Evolutionary conservation across 2,797 vertebrate species (phyloP).

Genomic region (Gymnoscopelus braueri): DNA sequence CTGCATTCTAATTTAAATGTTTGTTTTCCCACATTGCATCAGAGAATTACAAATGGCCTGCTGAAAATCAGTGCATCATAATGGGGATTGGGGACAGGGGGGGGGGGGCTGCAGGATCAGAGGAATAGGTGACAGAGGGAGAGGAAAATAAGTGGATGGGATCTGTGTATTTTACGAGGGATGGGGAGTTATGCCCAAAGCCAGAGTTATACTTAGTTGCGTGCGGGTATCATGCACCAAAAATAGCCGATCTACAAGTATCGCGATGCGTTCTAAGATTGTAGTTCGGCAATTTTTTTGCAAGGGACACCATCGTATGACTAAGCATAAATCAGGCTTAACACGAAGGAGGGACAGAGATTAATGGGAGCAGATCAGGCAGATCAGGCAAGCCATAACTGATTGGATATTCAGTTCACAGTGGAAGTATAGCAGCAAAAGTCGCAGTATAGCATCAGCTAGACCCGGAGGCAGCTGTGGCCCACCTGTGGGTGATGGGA

Average conservation of each 20-base stretch:
- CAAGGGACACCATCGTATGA: too few relatives aligned
- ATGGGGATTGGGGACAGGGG: background rate
- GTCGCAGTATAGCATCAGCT: background rate
- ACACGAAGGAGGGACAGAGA: conserved; percentile 7
- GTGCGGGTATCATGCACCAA: too few relatives aligned
- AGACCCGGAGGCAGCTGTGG: conserved; percentile 23
- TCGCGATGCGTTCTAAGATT: too few relatives aligned
- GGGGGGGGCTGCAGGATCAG: conserved; percentile 10
- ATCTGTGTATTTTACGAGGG: conserved; percentile 10
- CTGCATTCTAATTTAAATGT: conserved; percentile 65
- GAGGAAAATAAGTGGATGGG: conserved; percentile 7
- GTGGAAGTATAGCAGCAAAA: conserved; percentile 49
- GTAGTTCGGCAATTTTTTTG: too few relatives aligned
- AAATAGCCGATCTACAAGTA: too few relatives aligned
- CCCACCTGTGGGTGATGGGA: conserved; percentile 55
- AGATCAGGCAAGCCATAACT: conserved; percentile 23
- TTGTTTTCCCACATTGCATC: conserved; percentile 58
- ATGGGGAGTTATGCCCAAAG: conserved; percentile 1
- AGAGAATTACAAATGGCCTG: conserved; percentile 48
- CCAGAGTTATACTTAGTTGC: too few relatives aligned
- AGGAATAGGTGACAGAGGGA: background rate
- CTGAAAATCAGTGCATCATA: conserved; percentile 38
- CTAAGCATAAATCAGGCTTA: background rate
- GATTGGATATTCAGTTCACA: conserved; percentile 69
- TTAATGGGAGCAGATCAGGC: conserved; percentile 48